phyloP scores from a whole-genome alignment of 2,888 invertebrate species.

The Endomychus coccineus region DNA sequence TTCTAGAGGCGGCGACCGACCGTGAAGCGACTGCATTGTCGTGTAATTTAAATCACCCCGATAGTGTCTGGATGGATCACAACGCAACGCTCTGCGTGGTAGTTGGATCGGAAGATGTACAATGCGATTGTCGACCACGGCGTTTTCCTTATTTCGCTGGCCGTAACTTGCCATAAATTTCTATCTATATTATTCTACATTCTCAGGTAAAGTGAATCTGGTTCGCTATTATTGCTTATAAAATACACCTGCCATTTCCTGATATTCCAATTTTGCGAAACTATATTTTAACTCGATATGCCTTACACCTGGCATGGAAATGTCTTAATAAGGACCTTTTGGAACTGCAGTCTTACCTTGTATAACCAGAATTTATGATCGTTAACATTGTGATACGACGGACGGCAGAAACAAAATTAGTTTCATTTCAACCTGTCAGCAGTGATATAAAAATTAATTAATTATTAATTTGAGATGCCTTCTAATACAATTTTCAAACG shows the following conservation, averaged over 20 bases:
- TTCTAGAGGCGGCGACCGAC: conserved; percentile 31
- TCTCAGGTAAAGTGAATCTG: not conserved
- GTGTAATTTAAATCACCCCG: conserved; percentile 33
- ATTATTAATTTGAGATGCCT: too few relatives aligned
- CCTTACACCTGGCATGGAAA: too few relatives aligned
- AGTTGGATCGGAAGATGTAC: conserved; percentile 6
- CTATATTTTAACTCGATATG: too few relatives aligned
- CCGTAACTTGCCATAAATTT: conserved; percentile 4
- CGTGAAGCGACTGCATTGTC: conserved; percentile 30
- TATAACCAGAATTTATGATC: too few relatives aligned
- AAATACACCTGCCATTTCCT: conserved; percentile 12
- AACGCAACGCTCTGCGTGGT: conserved; percentile 1
- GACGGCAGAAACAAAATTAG: too few relatives aligned
- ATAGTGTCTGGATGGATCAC: conserved; percentile 24
- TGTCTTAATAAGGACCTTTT: too few relatives aligned
- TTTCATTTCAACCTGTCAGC: too few relatives aligned
- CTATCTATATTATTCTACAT: conserved; percentile 6
- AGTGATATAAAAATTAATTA: too few relatives aligned
- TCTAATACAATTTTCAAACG: too few relatives aligned
- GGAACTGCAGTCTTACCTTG: too few relatives aligned
- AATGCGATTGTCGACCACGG: conserved; percentile 1
- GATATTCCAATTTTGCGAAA: conserved; percentile 14
- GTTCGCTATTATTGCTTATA: too few relatives aligned
- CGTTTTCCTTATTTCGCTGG: conserved; percentile 7
- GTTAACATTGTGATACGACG: too few relatives aligned